phyloP scores from a whole-genome alignment of 2,113 vertebrate species.

The Cercocebus atys region DNA sequence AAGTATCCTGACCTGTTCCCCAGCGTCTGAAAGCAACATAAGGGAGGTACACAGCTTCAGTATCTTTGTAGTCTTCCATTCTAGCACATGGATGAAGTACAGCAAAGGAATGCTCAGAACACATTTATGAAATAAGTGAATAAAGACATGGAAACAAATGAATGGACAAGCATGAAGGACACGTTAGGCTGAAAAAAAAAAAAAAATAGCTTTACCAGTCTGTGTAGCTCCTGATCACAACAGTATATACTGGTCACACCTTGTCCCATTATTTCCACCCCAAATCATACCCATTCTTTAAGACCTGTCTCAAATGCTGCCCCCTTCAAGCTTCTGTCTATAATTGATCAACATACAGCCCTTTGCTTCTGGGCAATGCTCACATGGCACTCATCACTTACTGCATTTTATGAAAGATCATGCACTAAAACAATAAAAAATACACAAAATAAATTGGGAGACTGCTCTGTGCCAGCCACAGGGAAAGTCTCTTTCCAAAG shows the following conservation, averaged over 20 bases:
- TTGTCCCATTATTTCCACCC: neutral
- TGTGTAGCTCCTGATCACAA: neutral
- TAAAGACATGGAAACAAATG: neutral
- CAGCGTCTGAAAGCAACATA: neutral
- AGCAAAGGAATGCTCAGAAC: neutral
- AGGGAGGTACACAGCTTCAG: neutral
- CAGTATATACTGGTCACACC: neutral
- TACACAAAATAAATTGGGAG: neutral
- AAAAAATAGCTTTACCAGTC: neutral
- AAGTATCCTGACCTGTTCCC: neutral
- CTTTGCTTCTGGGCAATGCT: neutral
- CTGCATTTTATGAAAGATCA: neutral
- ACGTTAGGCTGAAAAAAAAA: neutral
- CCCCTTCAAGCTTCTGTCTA: neutral
- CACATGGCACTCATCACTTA: neutral
- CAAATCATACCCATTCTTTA: neutral
- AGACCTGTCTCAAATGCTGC: neutral
- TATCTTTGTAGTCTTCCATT: neutral
- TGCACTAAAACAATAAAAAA: neutral
- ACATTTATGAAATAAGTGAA: neutral
- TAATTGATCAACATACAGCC: neutral
- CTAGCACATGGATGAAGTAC: neutral
- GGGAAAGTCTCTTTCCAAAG: no score
- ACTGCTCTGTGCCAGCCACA: neutral
- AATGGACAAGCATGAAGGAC: neutral